Evolutionary conservation across 2,113 vertebrate species (phyloP), one percentile per base, ranked within the genome.

Genomic region (Gasterosteus nipponicus): DNA sequence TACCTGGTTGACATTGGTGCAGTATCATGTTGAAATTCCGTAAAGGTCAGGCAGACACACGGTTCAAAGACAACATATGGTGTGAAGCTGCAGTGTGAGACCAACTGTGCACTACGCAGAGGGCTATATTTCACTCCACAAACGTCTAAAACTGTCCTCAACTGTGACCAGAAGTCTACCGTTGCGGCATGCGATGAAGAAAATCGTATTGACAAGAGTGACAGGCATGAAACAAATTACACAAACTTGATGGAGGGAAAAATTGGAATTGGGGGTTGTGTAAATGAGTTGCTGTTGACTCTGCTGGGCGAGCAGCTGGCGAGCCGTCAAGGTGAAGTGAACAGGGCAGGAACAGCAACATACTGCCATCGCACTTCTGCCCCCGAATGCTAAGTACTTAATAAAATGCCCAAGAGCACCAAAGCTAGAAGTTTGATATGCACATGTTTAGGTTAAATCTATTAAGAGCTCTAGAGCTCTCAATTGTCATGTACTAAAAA

Each of bases 281-380:
- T 86, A 86, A 87, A 87, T 75, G 53, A 78, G 67, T 60, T 77
- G 76, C 49, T 81, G 86, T 83, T 42, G 57, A 58, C 70, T 78
- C 58, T 49, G 77, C 78, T 69, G 77, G 73, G 85, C 8, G 73
- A 74, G 69, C 82, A 84, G 78, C 68, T 75, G 80, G 47, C 69
- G 70, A 82, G 62, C 72, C 10, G 16, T 77, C 72, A 79, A 69
- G 78, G 69, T 78, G 81, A 85, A 85, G 62, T 82, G 75, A 85
- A 78, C 38, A 1, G 39, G 80, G 66, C 79, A 76, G 73, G 64
- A 85, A 57, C 69, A 82, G 81, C 81, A 87, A 77, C 80, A 80
- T 16, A 3, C 56, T 46, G 66, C 75, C 84, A 71, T 81, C 69
- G 69, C 60, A 60, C 64, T 53, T 60, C 71, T 81, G 51, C 35